These are phyloP conservation scores for Elaphurus davidianus DNA, from an alignment of 2,113 vertebrate genomes.

Conservation along the genomic window DNA sequence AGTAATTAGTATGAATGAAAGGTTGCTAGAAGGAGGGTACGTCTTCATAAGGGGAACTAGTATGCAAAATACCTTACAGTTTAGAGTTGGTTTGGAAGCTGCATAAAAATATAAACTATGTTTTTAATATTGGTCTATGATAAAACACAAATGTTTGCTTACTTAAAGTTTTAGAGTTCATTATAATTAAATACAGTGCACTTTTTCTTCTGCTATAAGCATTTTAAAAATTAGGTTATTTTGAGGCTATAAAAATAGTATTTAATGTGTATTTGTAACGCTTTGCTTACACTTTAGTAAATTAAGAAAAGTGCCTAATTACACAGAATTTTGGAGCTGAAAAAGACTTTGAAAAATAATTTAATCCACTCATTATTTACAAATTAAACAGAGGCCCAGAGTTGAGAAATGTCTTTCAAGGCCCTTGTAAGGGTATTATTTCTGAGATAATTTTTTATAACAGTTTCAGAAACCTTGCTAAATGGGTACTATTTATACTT, in stretches of 20 bases:
- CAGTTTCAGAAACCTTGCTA: background rate
- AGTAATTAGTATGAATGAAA: constrained; percentile 17
- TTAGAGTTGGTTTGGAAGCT: constrained; percentile 34
- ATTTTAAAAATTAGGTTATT: constrained; percentile 28
- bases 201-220: constrained; percentile 30
- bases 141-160: background rate
- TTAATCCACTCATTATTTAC: background rate
- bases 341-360: constrained; percentile 4
- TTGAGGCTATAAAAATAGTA: background rate
- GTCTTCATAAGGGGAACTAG: background rate
- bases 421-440: background rate
- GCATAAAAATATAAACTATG: background rate
- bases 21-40: background rate
- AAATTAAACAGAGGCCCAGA: background rate
- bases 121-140: background rate
- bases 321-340: constrained; percentile 9
- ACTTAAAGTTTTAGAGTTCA: constrained; percentile 29
- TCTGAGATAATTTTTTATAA: background rate
- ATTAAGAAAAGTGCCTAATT: background rate
- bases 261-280: background rate
- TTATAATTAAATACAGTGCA: background rate
- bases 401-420: constrained; percentile 12
- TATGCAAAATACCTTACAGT: background rate
- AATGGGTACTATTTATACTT: background rate
- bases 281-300: background rate